These are phyloP conservation scores for Hippoglossus hippoglossus DNA, from an alignment of 2,797 vertebrate genomes.

Conservation along the genomic window DNA sequence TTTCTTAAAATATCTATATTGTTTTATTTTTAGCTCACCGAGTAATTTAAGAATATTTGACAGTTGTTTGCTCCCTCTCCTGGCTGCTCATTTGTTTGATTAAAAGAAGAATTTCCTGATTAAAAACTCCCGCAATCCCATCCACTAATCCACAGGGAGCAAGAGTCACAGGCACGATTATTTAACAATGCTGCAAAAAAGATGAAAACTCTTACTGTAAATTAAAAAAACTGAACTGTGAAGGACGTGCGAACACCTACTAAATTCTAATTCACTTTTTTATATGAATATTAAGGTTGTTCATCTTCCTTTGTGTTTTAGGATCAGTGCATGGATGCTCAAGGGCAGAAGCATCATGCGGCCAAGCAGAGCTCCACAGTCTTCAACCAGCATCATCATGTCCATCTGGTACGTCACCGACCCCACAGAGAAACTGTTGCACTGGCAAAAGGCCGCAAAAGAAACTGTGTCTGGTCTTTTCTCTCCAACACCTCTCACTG, in stretches of 20 bases:
- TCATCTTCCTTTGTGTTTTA: constrained; percentile 53
- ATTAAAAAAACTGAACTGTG: neutral
- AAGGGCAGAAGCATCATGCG: constrained; percentile 83
- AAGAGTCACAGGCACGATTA: constrained; percentile 15
- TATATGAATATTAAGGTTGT: neutral
- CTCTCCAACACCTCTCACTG: constrained; percentile 24
- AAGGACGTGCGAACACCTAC: neutral
- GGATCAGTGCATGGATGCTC: constrained; percentile 91
- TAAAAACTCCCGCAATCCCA: neutral
- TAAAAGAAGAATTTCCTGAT: constrained; percentile 22
- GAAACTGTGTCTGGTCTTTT: constrained; percentile 12
- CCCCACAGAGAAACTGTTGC: constrained; percentile 3
- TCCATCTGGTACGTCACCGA: constrained; percentile 89
- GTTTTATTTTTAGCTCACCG: constrained; percentile 32
- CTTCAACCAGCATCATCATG: constrained; percentile 89
- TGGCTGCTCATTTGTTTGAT: constrained; percentile 42
- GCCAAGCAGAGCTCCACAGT: constrained; percentile 78
- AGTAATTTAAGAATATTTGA: constrained; percentile 23
- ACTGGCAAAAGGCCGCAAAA: neutral
- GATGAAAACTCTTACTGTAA: neutral
- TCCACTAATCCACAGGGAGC: constrained; percentile 8
- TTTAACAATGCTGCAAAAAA: constrained; percentile 4
- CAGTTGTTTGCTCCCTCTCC: constrained; percentile 12
- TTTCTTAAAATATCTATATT: neutral
- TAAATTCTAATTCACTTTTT: too few species aligned